Percentiles rank a stretch among this genome's conserved stretches.
These are phyloP conservation scores for Telmatherina bonti DNA, from an alignment of 2,797 vertebrate species.

Conservation along the genomic window DNA sequence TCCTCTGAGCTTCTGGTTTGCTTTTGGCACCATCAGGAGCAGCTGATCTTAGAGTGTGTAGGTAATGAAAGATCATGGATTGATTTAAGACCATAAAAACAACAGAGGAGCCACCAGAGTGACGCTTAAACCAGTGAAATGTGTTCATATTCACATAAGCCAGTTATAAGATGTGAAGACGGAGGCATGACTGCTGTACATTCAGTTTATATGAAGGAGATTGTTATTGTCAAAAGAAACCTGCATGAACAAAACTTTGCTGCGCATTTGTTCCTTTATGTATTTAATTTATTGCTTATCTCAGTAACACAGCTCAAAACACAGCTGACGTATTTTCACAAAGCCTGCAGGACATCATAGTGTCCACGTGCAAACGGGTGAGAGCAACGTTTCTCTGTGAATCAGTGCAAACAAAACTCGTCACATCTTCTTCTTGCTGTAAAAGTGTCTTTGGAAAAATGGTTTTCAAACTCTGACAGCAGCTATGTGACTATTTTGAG, in stretches of 20 bases:
- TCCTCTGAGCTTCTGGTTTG: too few relatives aligned
- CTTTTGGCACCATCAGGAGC: too few relatives aligned
- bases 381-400: slow-evolving; percentile 32
- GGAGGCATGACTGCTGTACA: neutral
- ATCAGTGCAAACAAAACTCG: slow-evolving; percentile 32
- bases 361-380: slow-evolving; percentile 36
- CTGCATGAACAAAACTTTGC: too few relatives aligned
- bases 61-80: too few relatives aligned
- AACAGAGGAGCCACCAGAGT: too few relatives aligned
- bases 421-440: slow-evolving; percentile 38
- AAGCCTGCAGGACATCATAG: slow-evolving; percentile 36
- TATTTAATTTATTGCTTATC: slow-evolving; percentile 37
- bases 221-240: neutral
- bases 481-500: slow-evolving; percentile 58
- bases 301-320: slow-evolving; percentile 28
- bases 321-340: slow-evolving; percentile 10
- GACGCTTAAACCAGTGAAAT: too few relatives aligned
- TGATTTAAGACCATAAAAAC: too few relatives aligned
- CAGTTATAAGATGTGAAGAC: too few relatives aligned
- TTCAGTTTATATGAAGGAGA: neutral
- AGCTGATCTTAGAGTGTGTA: too few relatives aligned
- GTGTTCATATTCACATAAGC: too few relatives aligned
- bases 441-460: slow-evolving; percentile 32
- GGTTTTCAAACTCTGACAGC: slow-evolving; percentile 56
- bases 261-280: slow-evolving; percentile 15